Percentiles rank a stretch among this genome's conserved stretches.
These are phyloP conservation scores for Oscheius sp. DNA, from an alignment of 2,888 invertebrate genomes.

Conservation along the genomic window DNA sequence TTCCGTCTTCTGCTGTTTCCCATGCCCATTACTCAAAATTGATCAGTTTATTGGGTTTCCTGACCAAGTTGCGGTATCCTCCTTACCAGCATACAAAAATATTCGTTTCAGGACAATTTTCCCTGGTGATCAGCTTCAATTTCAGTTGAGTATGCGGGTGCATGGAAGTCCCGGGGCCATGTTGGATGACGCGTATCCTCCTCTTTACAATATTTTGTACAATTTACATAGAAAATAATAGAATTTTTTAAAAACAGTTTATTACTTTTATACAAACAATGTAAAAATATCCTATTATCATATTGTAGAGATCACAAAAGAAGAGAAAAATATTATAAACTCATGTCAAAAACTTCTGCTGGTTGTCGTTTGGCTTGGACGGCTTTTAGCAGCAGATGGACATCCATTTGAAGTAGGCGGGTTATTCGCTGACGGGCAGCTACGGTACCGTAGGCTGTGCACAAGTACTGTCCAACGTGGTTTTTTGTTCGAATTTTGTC, in stretches of 20 bases:
- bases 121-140: constrained; percentile 11
- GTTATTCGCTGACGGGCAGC: constrained; percentile 46
- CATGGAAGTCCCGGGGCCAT: constrained; percentile 12
- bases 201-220: constrained; percentile 18
- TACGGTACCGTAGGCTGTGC: constrained; percentile 47
- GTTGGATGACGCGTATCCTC: constrained; percentile 16
- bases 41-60: constrained; percentile 22
- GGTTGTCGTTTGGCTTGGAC: constrained; percentile 44
- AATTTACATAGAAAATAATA: background rate
- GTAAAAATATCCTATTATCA: background rate
- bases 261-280: background rate
- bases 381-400: constrained; percentile 42
- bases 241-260: background rate
- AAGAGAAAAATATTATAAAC: constrained; percentile 7
- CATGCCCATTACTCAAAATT: constrained; percentile 12
- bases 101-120: constrained; percentile 1
- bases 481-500: constrained; percentile 16
- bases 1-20: background rate
- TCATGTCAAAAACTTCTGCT: constrained; percentile 43
- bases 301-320: background rate
- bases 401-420: constrained; percentile 43
- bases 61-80: constrained; percentile 9
- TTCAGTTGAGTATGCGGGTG: background rate
- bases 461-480: constrained; percentile 39
- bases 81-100: too few species aligned